These are phyloP conservation scores for Elegia similella DNA, from an alignment of 2,888 invertebrate genomes.

Conservation along the genomic window DNA sequence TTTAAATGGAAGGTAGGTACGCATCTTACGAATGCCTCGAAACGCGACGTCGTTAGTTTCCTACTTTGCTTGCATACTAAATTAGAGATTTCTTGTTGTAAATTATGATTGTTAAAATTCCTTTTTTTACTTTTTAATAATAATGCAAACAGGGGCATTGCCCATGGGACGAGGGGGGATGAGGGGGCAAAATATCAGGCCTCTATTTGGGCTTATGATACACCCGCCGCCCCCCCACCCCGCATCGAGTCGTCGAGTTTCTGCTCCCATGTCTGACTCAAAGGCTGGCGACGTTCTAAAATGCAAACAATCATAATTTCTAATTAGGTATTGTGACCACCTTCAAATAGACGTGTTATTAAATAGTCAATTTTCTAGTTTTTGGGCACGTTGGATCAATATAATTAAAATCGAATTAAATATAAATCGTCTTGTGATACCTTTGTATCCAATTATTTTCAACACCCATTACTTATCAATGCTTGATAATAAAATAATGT, in stretches of 20 bases:
- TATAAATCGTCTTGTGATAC: neutral
- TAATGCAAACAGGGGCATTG: too few relatives aligned
- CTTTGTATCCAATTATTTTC: neutral
- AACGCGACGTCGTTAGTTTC: conserved; percentile 33
- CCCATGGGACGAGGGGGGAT: too few relatives aligned
- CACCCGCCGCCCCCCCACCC: too few relatives aligned
- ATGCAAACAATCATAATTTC: too few relatives aligned
- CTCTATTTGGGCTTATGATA: too few relatives aligned
- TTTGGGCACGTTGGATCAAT: neutral
- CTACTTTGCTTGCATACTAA: conserved; percentile 44
- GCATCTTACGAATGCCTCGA: conserved; percentile 33
- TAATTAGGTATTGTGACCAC: neutral
- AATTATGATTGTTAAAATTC: neutral
- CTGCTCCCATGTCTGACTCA: too few relatives aligned
- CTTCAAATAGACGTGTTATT: neutral
- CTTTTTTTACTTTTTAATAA: neutral
- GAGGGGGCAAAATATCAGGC: too few relatives aligned
- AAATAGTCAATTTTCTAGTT: neutral
- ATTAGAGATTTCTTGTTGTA: conserved; percentile 1
- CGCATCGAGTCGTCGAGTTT: too few relatives aligned
- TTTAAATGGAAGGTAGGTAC: conserved; percentile 38
- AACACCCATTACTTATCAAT: neutral
- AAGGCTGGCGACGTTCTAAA: too few relatives aligned
- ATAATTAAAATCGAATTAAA: neutral
- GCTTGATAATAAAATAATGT: neutral